Percentiles rank a stretch among this genome's conserved stretches.
Conservation (phyloP, 1,140 invertebrate genomes). For the Chrysopa pallens region DNA sequence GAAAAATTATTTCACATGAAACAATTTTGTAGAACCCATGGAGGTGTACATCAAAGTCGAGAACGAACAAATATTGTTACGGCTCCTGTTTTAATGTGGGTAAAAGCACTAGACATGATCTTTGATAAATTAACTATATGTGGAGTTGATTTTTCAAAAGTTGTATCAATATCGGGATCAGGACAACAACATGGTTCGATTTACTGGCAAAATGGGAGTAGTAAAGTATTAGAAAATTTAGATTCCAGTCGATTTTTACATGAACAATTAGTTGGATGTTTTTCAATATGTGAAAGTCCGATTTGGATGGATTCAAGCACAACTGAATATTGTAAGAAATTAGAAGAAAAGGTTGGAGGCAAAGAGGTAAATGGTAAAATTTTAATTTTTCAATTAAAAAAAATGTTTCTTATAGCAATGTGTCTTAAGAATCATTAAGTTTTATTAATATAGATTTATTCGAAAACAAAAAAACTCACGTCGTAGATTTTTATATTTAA, state of each 20-base stretch:
- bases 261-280: slow-evolving; percentile 59
- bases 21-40: slow-evolving; percentile 41
- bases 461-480: neutral
- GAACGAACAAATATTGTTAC: slow-evolving; percentile 41
- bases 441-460: neutral
- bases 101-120: slow-evolving; percentile 84
- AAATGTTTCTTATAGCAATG: neutral
- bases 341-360: slow-evolving; percentile 59
- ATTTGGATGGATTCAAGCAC: slow-evolving; percentile 96
- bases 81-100: slow-evolving; percentile 80
- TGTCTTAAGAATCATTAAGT: slow-evolving; percentile 1
- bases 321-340: slow-evolving; percentile 49
- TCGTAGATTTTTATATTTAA: too few relatives aligned
- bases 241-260: slow-evolving; percentile 62
- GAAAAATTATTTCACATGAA: too few relatives aligned
- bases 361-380: neutral
- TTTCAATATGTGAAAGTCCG: slow-evolving; percentile 67
- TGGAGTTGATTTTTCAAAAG: slow-evolving; percentile 64
- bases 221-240: slow-evolving; percentile 40
- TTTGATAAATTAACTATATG: slow-evolving; percentile 65
- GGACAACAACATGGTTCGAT: slow-evolving; percentile 96
- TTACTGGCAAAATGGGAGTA: slow-evolving; percentile 72
- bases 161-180: slow-evolving; percentile 71
- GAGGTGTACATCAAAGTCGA: slow-evolving; percentile 52
- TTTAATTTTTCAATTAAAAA: neutral